A percentile compares a stretch with the other conserved stretches of the same genome.
These are phyloP conservation scores for Rhaphigaster nebulosa DNA, from an alignment of 2,888 invertebrate genomes.

Conservation along the genomic window DNA sequence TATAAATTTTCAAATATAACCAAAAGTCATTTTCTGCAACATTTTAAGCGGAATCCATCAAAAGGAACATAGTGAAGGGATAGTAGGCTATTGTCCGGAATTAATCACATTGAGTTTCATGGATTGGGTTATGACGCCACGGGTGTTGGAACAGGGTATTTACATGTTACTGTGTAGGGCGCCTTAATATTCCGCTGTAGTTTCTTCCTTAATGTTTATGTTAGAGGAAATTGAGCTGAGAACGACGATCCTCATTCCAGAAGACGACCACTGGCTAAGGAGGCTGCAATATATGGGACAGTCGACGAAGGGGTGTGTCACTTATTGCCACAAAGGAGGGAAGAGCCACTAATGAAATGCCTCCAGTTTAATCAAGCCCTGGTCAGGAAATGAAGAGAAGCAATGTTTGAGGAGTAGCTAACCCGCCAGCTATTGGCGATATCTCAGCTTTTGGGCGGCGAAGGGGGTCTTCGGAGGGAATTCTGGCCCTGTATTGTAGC, in stretches of 20 bases:
- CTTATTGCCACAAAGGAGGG: not conserved
- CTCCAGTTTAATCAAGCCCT: constrained; percentile 44
- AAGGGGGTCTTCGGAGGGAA: too few species aligned
- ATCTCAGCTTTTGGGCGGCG: not conserved
- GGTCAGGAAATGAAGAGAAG: constrained; percentile 43
- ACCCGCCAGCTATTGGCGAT: not conserved
- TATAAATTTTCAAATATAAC: too few species aligned
- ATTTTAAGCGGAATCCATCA: too few species aligned
- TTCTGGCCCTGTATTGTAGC: not conserved
- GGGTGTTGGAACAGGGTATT: not conserved
- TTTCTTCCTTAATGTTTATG: constrained; percentile 43
- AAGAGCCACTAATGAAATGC: constrained; percentile 30
- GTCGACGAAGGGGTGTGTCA: not conserved
- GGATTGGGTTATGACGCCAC: not conserved
- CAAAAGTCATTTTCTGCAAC: too few species aligned
- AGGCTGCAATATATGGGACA: constrained; percentile 32
- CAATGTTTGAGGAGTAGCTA: constrained; percentile 24
- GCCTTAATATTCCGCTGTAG: not conserved
- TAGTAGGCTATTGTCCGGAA: not conserved
- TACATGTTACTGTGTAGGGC: not conserved
- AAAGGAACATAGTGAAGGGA: too few species aligned
- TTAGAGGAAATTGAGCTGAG: not conserved
- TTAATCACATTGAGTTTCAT: constrained; percentile 27
- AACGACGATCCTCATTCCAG: not conserved
- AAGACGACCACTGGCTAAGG: constrained; percentile 37